phyloP scores from a whole-genome alignment of 1,140 invertebrate species.

The Tetranychus urticae region DNA sequence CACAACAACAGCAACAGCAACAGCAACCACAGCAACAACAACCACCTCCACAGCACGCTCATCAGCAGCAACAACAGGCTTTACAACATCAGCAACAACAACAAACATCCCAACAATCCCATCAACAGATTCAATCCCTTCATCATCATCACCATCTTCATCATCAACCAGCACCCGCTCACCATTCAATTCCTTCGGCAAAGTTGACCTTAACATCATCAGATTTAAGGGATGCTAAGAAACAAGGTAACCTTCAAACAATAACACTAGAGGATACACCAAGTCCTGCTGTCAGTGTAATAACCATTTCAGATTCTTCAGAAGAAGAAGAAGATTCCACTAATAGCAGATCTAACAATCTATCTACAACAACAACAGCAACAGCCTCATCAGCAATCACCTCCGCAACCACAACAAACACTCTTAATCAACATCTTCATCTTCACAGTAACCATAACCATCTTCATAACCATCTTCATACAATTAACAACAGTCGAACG shows the following conservation, averaged over 20 bases:
- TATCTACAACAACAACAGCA: background rate
- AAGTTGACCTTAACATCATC: no score
- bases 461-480: background rate
- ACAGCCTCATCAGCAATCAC: background rate
- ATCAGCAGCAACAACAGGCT: constrained; percentile 3
- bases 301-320: constrained; percentile 86
- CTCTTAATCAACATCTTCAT: background rate
- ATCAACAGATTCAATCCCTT: no score
- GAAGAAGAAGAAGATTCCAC: constrained; percentile 36
- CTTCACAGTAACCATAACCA: background rate
- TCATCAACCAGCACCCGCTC: no score
- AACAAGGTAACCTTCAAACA: constrained; percentile 29
- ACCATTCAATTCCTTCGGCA: no score
- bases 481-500: no score
- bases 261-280: constrained; percentile 76
- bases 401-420: background rate
- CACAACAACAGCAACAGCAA: background rate
- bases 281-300: constrained; percentile 56
- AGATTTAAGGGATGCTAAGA: background rate
- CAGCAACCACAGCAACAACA: no score
- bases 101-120: constrained; percentile 9
- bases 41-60: no score
- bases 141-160: no score
- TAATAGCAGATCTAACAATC: background rate
- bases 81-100: constrained; percentile 21